A percentile compares a stretch with the other conserved stretches of the same genome.
Conservation (phyloP, 2,797 vertebrate species). For the Sphenodon punctatus region DNA sequence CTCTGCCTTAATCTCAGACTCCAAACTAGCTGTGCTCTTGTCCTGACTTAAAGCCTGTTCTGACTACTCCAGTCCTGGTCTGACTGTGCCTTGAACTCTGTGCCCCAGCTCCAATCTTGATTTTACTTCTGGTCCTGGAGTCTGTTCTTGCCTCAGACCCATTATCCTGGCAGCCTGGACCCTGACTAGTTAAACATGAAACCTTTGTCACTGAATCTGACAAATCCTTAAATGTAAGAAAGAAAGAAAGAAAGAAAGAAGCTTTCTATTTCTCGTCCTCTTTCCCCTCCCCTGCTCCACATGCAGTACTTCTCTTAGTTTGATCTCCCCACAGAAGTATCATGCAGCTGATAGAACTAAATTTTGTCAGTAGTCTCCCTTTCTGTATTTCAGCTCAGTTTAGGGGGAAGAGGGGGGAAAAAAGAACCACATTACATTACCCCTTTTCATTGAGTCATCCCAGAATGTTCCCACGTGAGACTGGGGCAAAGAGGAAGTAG, state of each 20-base stretch:
- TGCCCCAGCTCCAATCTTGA: too few species aligned
- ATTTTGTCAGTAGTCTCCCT: conserved; percentile 28
- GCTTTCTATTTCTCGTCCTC: conserved; percentile 3
- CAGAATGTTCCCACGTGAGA: conserved; percentile 29
- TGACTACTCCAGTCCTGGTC: too few species aligned
- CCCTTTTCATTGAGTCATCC: conserved; percentile 59
- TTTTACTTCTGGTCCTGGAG: too few species aligned
- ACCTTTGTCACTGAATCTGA: background rate
- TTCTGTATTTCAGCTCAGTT: conserved; percentile 55
- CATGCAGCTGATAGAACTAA: background rate
- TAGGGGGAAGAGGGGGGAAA: too few species aligned
- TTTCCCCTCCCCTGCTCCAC: background rate
- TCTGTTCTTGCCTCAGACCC: too few species aligned
- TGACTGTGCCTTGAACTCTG: too few species aligned
- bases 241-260: background rate
- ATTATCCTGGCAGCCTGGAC: too few species aligned
- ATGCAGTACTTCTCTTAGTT: background rate
- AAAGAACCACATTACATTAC: conserved; percentile 60
- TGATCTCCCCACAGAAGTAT: background rate
- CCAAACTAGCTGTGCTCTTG: too few species aligned
- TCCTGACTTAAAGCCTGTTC: too few species aligned
- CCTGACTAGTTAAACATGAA: too few species aligned
- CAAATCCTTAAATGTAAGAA: background rate
- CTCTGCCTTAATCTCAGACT: too few species aligned
- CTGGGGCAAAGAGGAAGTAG: conserved; percentile 43